Percentiles rank a stretch among this genome's conserved stretches.
These are phyloP conservation scores for Acrocephalus kingi DNA, from an alignment of 2,113 vertebrate genomes.

Conservation along the genomic window DNA sequence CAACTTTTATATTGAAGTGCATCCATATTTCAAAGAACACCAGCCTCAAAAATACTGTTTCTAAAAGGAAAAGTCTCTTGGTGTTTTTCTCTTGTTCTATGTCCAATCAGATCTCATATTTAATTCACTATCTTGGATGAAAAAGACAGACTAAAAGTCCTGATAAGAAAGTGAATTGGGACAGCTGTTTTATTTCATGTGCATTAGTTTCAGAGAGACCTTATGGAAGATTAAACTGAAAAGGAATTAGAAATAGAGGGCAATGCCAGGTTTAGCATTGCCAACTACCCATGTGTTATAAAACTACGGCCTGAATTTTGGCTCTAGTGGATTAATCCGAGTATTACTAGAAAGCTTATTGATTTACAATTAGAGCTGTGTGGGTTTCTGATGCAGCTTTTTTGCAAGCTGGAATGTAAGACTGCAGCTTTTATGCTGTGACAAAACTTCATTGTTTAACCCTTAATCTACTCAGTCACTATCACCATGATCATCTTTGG, in stretches of 20 bases:
- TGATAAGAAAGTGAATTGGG: constrained; percentile 49
- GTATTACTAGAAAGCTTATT: constrained; percentile 37
- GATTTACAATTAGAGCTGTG: constrained; percentile 1
- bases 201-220: constrained; percentile 33
- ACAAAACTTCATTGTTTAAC: not conserved
- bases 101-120: constrained; percentile 42
- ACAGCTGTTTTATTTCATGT: constrained; percentile 41
- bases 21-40: constrained; percentile 49
- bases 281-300: not conserved
- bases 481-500: not conserved
- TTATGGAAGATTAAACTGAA: constrained; percentile 43
- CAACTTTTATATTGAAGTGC: not conserved
- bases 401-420: not conserved
- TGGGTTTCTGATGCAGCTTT: not conserved
- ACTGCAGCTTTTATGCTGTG: not conserved
- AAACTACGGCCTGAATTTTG: constrained; percentile 24
- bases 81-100: constrained; percentile 44
- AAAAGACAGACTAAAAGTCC: constrained; percentile 52
- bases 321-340: constrained; percentile 10
- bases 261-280: constrained; percentile 9
- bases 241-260: constrained; percentile 47
- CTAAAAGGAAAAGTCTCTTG: constrained; percentile 34
- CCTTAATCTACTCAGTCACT: not conserved
- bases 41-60: constrained; percentile 31
- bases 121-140: constrained; percentile 33